phyloP scores from a whole-genome alignment of 2,888 invertebrate genomes.

The Erebia aethiops region DNA sequence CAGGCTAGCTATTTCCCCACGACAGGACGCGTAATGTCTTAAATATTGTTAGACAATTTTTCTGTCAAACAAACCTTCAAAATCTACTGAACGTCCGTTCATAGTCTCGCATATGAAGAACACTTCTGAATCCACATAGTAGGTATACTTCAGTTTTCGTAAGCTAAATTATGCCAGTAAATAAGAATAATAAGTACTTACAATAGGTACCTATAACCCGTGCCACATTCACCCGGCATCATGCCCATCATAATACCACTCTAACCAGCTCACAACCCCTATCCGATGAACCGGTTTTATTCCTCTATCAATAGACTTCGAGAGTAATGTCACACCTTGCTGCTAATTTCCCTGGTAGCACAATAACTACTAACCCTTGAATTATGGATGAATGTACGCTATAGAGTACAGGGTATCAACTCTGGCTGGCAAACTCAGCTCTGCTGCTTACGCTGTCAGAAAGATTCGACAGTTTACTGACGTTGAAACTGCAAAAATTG shows the following conservation, averaged over 20 bases:
- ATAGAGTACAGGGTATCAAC: no score
- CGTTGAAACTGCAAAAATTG: no score
- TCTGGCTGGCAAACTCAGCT: no score
- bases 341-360: conserved; percentile 76
- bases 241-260: conserved; percentile 53
- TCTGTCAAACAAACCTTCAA: no score
- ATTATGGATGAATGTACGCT: conserved; percentile 73
- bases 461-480: no score
- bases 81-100: no score
- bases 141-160: not conserved
- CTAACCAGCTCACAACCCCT: conserved; percentile 38
- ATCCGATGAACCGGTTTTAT: conserved; percentile 56
- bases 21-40: no score
- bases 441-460: no score
- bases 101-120: no score
- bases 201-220: conserved; percentile 26
- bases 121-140: no score
- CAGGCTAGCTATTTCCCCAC: no score
- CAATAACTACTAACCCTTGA: conserved; percentile 61
- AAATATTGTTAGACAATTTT: no score
- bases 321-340: conserved; percentile 76
- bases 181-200: not conserved
- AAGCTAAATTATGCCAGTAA: not conserved
- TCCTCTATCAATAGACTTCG: conserved; percentile 67
- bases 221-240: conserved; percentile 47